A percentile compares a stretch with the other conserved stretches of the same genome.
phyloP scores from a whole-genome alignment of 2,797 vertebrate genomes.

The Chaetophractus vellerosus region DNA sequence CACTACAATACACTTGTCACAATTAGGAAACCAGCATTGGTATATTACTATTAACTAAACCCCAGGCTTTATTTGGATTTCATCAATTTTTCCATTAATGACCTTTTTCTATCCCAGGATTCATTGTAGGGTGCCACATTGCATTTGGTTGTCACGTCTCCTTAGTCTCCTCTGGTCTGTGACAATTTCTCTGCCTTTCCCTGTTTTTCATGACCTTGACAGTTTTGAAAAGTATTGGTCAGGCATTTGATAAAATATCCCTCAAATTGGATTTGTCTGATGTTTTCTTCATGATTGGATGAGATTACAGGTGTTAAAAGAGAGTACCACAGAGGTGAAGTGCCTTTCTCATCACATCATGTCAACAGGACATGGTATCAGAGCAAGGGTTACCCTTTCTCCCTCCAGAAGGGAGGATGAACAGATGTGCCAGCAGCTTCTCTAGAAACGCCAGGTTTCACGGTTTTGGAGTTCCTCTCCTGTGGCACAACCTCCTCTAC shows the following conservation, averaged over 20 bases:
- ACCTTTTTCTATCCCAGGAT: not conserved
- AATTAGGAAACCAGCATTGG: not conserved
- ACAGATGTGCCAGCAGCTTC: not conserved
- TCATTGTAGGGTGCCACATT: not conserved
- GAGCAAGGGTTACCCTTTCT: not conserved
- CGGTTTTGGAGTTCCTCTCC: not conserved
- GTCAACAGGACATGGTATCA: not conserved
- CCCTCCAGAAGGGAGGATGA: not conserved
- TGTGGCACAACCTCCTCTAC: not conserved
- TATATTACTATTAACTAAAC: not conserved
- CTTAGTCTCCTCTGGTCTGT: conserved; percentile 26
- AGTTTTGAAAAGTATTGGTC: not conserved
- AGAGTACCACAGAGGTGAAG: not conserved
- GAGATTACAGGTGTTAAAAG: not conserved
- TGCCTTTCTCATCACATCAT: not conserved
- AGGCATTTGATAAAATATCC: conserved; percentile 1
- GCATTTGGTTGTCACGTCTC: not conserved
- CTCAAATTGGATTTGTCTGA: not conserved
- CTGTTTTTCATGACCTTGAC: conserved; percentile 46
- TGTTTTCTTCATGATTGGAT: conserved; percentile 34
- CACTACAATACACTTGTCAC: not conserved
- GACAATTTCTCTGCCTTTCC: not conserved
- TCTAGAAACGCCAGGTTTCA: not conserved
- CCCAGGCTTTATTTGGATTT: not conserved
- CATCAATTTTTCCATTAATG: not conserved